These are phyloP conservation scores for Salvelinus fontinalis DNA, from an alignment of 2,113 vertebrate genomes.

Conservation along the genomic window DNA sequence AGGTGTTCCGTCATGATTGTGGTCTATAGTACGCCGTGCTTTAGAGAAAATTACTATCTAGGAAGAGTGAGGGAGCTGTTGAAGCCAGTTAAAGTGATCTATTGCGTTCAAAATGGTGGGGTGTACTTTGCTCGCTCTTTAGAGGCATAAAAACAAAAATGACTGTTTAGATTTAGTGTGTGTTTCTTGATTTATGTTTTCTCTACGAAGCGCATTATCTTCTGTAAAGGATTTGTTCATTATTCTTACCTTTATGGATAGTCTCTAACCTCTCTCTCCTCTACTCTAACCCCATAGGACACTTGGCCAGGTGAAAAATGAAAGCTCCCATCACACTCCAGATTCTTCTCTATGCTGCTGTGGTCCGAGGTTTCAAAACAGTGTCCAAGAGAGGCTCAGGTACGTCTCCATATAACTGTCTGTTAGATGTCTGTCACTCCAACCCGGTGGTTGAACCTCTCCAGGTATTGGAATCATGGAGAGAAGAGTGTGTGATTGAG, in stretches of 20 bases:
- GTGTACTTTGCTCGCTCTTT: neutral
- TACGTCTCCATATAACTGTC: constrained; percentile 68
- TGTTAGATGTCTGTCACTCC: neutral
- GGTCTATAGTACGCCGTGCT: neutral
- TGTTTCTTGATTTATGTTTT: neutral
- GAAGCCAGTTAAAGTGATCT: neutral
- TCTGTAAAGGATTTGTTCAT: neutral
- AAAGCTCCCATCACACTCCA: constrained; percentile 90
- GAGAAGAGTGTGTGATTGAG: neutral
- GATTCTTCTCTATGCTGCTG: constrained; percentile 88
- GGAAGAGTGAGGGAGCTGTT: neutral
- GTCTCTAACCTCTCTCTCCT: neutral
- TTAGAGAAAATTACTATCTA: neutral
- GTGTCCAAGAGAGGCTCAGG: constrained; percentile 97
- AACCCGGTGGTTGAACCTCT: neutral
- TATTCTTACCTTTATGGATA: neutral
- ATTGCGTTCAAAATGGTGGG: neutral
- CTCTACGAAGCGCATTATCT: neutral
- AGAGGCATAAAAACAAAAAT: neutral
- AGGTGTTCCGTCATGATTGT: neutral
- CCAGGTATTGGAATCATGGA: neutral
- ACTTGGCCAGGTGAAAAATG: constrained; percentile 83
- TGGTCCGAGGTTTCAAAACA: constrained; percentile 92
- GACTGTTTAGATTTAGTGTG: neutral
- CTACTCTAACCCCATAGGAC: constrained; percentile 63